Evolutionary conservation across 2,888 invertebrate species (phyloP).

Genomic region (Phasia obesa): DNA sequence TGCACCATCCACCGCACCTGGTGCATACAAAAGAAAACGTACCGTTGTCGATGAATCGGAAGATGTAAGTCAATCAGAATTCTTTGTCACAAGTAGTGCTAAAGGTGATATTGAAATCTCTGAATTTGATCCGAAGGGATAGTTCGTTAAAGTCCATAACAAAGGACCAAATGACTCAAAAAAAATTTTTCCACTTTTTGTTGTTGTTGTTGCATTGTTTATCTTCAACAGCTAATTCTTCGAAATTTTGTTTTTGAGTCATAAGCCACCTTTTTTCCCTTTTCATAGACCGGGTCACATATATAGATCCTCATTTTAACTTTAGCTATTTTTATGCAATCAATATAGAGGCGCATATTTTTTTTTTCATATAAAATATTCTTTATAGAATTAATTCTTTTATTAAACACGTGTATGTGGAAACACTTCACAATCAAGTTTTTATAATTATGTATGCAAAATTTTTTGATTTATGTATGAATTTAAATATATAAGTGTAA

Average conservation of each 20-base stretch:
- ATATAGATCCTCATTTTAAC: too few relatives aligned
- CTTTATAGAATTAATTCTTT: constrained; percentile 11
- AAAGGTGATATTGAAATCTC: constrained; percentile 92
- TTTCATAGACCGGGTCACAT: too few relatives aligned
- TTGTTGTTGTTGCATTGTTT: too few relatives aligned
- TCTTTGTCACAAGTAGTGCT: constrained; percentile 87
- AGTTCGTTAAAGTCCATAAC: constrained; percentile 93
- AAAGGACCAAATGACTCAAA: constrained; percentile 95
- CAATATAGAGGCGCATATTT: too few relatives aligned
- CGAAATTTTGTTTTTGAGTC: too few relatives aligned
- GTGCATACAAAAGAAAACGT: constrained; percentile 84
- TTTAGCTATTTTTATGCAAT: too few relatives aligned
- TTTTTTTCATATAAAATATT: neutral
- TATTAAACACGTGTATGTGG: neutral
- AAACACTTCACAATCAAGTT: constrained; percentile 12
- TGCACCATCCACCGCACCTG: constrained; percentile 78
- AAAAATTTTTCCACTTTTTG: too few relatives aligned
- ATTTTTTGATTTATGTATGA: constrained; percentile 46
- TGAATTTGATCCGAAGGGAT: constrained; percentile 94
- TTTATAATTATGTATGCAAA: constrained; percentile 13
- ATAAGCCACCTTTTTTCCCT: too few relatives aligned
- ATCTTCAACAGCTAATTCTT: too few relatives aligned
- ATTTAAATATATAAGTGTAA: constrained; percentile 43
- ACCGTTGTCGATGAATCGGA: constrained; percentile 85
- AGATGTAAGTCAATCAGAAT: constrained; percentile 88